Percentiles rank a stretch among this genome's conserved stretches.
phyloP scores from a whole-genome alignment of 2,888 invertebrate species.

The Andrena marginata region DNA sequence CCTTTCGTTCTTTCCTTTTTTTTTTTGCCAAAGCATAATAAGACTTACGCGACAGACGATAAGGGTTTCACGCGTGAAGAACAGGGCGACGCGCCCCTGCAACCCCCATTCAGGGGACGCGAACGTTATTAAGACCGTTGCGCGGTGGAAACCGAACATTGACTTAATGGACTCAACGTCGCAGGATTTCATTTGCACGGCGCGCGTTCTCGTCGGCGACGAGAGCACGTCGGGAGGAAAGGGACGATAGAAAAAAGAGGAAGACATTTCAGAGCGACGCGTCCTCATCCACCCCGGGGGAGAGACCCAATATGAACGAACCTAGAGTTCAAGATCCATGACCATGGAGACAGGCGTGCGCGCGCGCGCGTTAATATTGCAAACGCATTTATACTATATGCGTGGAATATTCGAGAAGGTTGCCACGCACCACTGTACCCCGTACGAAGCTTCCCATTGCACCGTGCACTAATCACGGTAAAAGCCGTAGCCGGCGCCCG shows the following conservation, averaged over 20 bases:
- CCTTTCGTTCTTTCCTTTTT: not conserved
- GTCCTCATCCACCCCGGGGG: constrained; percentile 30
- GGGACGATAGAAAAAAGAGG: constrained; percentile 1
- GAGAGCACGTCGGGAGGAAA: not conserved
- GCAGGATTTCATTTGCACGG: constrained; percentile 48
- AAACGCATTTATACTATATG: constrained; percentile 58
- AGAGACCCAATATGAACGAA: constrained; percentile 42
- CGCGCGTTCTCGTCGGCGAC: not conserved
- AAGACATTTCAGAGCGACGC: constrained; percentile 38
- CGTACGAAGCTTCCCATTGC: constrained; percentile 68
- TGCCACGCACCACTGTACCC: constrained; percentile 62
- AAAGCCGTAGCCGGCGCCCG: constrained; percentile 74
- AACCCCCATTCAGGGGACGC: constrained; percentile 25
- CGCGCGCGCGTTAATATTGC: constrained; percentile 35
- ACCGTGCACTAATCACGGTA: constrained; percentile 82
- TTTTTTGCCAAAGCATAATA: constrained; percentile 41
- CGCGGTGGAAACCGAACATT: constrained; percentile 17
- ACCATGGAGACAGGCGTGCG: constrained; percentile 9
- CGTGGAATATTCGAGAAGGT: constrained; percentile 63
- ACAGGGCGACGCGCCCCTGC: constrained; percentile 15
- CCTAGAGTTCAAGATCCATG: constrained; percentile 40
- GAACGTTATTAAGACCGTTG: constrained; percentile 46
- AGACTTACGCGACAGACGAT: constrained; percentile 46
- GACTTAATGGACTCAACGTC: constrained; percentile 36
- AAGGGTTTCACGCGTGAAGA: constrained; percentile 45